Conservation (phyloP, 2,113 vertebrate genomes). For the Syrmaticus mikado region DNA sequence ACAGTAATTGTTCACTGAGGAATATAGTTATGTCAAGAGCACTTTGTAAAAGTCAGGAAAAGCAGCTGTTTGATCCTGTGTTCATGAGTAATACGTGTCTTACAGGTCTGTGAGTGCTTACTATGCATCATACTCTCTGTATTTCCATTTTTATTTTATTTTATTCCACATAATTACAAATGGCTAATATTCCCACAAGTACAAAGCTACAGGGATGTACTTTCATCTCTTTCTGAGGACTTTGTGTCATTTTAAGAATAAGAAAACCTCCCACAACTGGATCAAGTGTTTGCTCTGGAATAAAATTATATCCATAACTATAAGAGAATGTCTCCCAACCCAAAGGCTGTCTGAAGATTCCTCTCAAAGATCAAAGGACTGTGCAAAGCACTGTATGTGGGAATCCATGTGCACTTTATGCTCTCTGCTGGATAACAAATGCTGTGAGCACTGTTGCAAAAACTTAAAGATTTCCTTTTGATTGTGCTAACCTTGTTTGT, state of each 20-base stretch:
- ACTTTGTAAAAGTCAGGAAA: conserved; percentile 24
- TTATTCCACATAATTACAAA: conserved; percentile 5
- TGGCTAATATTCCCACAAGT: conserved; percentile 14
- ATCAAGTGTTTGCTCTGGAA: background rate
- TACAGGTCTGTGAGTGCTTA: background rate
- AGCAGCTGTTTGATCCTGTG: conserved; percentile 11
- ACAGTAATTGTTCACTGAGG: background rate
- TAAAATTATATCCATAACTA: background rate
- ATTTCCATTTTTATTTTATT: conserved; percentile 28
- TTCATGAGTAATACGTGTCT: background rate
- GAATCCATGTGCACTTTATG: conserved; percentile 12
- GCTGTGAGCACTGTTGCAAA: background rate
- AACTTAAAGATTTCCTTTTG: background rate
- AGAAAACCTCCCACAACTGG: background rate
- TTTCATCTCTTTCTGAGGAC: conserved; percentile 37
- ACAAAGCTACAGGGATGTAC: background rate
- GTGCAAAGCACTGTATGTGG: background rate
- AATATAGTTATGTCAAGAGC: background rate
- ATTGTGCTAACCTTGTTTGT: background rate
- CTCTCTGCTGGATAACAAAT: conserved; percentile 30
- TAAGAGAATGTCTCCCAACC: conserved; percentile 6
- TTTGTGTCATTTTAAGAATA: background rate
- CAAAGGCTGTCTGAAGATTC: conserved; percentile 28
- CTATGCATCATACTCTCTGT: background rate
- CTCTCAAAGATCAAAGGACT: conserved; percentile 42